These are phyloP conservation scores for Zosterops japonicus DNA, from an alignment of 2,113 vertebrate genomes.

Conservation along the genomic window DNA sequence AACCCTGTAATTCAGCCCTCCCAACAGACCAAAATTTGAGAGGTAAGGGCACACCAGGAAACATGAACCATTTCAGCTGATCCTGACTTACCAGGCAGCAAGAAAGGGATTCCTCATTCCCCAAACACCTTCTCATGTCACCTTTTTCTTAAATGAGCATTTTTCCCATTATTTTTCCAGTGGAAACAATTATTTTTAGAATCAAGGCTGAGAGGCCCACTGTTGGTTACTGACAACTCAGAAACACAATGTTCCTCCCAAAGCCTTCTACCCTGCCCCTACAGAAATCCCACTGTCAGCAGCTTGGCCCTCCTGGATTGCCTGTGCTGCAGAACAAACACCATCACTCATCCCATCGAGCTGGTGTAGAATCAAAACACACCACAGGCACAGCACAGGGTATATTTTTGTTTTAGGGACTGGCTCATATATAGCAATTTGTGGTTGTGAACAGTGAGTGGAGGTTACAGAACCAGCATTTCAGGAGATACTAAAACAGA, in stretches of 20 bases:
- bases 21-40: neutral
- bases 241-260: neutral
- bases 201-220: neutral
- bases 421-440: neutral
- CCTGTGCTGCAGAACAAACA: neutral
- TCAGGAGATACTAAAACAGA: neutral
- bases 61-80: neutral
- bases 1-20: slow-evolving; percentile 9
- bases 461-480: neutral
- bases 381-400: neutral
- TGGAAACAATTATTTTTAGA: neutral
- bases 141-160: neutral
- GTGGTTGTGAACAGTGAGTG: neutral
- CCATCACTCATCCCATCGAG: neutral
- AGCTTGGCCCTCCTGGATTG: neutral
- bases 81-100: neutral
- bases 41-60: neutral
- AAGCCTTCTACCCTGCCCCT: neutral
- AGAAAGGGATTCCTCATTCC: neutral
- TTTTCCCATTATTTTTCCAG: neutral
- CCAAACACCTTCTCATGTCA: neutral
- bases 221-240: neutral
- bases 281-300: neutral
- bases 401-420: neutral
- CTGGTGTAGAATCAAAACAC: neutral